phyloP scores from a whole-genome alignment of 2,113 vertebrate species.

The Cyprinodon tularosa region DNA sequence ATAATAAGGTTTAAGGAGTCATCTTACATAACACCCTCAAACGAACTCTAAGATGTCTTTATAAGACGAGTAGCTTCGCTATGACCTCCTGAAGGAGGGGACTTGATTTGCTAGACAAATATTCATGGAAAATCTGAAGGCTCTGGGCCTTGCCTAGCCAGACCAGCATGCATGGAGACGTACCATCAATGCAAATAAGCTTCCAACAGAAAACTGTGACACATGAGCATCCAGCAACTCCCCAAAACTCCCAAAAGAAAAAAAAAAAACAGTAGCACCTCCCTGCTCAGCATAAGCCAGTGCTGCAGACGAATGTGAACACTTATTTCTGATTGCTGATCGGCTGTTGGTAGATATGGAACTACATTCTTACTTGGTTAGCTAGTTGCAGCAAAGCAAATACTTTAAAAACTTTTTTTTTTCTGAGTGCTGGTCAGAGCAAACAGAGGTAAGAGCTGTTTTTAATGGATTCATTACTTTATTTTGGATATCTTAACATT shows the following conservation, averaged over 20 bases:
- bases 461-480: neutral
- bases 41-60: neutral
- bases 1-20: neutral
- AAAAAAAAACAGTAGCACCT: neutral
- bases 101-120: conserved; percentile 69
- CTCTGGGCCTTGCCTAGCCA: neutral
- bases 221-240: neutral
- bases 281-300: neutral
- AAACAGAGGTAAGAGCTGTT: conserved; percentile 53
- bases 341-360: conserved; percentile 13
- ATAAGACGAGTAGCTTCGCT: neutral
- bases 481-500: too few species aligned
- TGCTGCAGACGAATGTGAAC: conserved; percentile 3
- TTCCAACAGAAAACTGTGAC: conserved; percentile 1
- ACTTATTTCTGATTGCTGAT: conserved; percentile 6
- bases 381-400: conserved; percentile 3
- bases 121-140: conserved; percentile 46
- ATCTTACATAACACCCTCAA: neutral
- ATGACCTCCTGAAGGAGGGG: conserved; percentile 32
- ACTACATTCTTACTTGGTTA: neutral
- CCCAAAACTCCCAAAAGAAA: neutral
- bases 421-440: neutral
- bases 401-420: neutral
- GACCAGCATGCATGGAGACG: conserved; percentile 3
- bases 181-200: conserved; percentile 60